Evolutionary conservation across 2,888 invertebrate genomes (phyloP).

Genomic region (Drosophila borborema): DNA sequence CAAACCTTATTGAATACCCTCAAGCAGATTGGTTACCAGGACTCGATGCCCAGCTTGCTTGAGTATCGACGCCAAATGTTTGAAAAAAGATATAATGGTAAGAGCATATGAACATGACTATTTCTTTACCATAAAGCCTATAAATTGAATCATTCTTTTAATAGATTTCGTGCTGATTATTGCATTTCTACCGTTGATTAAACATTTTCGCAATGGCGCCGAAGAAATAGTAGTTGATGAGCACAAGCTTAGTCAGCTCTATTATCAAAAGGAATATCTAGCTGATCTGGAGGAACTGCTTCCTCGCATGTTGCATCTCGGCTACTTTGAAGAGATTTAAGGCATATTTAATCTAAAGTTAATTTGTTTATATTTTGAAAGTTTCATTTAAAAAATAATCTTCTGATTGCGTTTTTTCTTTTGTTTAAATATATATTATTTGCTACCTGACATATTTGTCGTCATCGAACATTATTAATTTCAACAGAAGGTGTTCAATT

Average conservation of each 20-base stretch:
- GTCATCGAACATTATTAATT: background rate
- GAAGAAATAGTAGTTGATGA: constrained; percentile 22
- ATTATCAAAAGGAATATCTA: constrained; percentile 34
- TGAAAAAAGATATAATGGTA: constrained; percentile 54
- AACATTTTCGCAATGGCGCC: constrained; percentile 26
- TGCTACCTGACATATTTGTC: background rate
- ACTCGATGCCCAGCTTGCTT: constrained; percentile 47
- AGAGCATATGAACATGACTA: background rate
- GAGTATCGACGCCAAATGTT: constrained; percentile 57
- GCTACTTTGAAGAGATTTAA: constrained; percentile 33
- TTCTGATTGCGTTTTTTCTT: background rate
- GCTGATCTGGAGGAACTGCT: constrained; percentile 31
- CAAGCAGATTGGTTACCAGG: constrained; percentile 47
- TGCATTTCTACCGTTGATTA: constrained; percentile 30
- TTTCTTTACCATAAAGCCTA: background rate
- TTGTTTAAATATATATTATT: background rate
- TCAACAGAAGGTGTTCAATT: background rate
- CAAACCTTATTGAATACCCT: constrained; percentile 49
- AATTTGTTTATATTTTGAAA: background rate
- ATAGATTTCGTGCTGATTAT: constrained; percentile 34
- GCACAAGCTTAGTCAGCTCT: constrained; percentile 8
- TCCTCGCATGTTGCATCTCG: constrained; percentile 41
- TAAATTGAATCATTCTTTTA: background rate
- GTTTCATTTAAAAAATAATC: background rate
- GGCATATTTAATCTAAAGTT: background rate